Percentiles rank a stretch among this genome's conserved stretches.
Evolutionary conservation across 2,113 vertebrate genomes (phyloP).

Genomic region (Copsychus sechellarum): DNA sequence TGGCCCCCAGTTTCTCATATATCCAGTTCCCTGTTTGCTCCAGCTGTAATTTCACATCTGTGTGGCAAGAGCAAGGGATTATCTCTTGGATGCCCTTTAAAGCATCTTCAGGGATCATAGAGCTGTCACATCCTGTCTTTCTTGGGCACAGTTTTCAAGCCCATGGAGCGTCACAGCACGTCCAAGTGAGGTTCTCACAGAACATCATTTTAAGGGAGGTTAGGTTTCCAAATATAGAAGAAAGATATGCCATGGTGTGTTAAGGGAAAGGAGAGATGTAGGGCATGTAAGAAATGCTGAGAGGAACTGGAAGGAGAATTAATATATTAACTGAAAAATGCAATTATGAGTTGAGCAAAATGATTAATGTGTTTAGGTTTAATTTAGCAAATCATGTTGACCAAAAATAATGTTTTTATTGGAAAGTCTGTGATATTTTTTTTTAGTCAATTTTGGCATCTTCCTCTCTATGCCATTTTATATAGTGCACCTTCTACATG

Average conservation of each 20-base stretch:
- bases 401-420: constrained; percentile 22
- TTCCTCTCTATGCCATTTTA: not conserved
- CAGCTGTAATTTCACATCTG: not conserved
- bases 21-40: not conserved
- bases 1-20: not conserved
- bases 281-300: not conserved
- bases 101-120: not conserved
- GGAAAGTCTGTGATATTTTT: not conserved
- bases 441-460: not conserved
- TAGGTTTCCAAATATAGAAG: not conserved
- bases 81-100: not conserved
- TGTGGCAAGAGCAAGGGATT: not conserved
- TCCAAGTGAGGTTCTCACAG: not conserved
- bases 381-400: constrained; percentile 3
- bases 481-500: not conserved
- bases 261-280: not conserved
- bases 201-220: not conserved
- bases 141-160: not conserved
- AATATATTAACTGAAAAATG: not conserved
- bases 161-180: not conserved
- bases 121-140: not conserved
- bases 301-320: not conserved
- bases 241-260: not conserved
- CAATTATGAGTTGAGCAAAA: not conserved
- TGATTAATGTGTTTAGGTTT: not conserved